Percentiles rank a stretch among this genome's conserved stretches.
These are phyloP conservation scores for Saccopteryx bilineata DNA, from an alignment of 2,113 vertebrate genomes.

Conservation along the genomic window DNA sequence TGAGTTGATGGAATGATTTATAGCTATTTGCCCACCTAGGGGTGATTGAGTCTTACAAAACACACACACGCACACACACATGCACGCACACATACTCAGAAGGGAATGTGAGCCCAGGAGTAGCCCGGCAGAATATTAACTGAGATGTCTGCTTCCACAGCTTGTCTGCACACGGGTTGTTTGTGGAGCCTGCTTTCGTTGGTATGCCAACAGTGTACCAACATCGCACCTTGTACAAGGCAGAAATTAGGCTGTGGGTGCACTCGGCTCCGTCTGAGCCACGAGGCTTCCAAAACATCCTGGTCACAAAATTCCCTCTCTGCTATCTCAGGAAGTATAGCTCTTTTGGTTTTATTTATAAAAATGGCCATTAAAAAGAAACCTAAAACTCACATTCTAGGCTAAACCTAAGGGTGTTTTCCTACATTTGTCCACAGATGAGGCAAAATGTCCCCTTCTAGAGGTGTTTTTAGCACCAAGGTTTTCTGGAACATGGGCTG, in stretches of 20 bases:
- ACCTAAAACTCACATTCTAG: not conserved
- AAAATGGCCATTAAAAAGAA: slow-evolving; percentile 34
- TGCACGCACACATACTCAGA: not conserved
- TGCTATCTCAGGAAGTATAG: not conserved
- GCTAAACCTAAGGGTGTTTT: not conserved
- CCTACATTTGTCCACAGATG: not conserved
- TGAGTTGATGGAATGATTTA: slow-evolving; percentile 20
- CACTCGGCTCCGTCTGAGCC: not conserved
- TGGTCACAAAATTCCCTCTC: slow-evolving; percentile 2
- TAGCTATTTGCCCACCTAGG: slow-evolving; percentile 24
- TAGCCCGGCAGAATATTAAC: slow-evolving; percentile 51
- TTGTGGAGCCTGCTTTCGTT: not conserved
- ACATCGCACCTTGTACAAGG: not conserved
- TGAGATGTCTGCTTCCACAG: slow-evolving; percentile 60
- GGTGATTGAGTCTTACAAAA: slow-evolving; percentile 20
- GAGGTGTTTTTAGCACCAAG: not conserved
- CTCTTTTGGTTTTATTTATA: slow-evolving; percentile 37
- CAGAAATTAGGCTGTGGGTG: fast-evolving
- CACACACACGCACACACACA: not conserved
- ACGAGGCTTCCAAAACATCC: not conserved
- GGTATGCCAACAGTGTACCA: not conserved
- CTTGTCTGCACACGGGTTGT: not conserved
- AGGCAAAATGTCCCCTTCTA: not conserved
- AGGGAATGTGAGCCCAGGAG: slow-evolving; percentile 6
- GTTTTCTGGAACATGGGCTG: not conserved